Evolutionary conservation across 92 coral and sea anemone species (phyloP).

Genomic region (Paragorgia papillata): DNA sequence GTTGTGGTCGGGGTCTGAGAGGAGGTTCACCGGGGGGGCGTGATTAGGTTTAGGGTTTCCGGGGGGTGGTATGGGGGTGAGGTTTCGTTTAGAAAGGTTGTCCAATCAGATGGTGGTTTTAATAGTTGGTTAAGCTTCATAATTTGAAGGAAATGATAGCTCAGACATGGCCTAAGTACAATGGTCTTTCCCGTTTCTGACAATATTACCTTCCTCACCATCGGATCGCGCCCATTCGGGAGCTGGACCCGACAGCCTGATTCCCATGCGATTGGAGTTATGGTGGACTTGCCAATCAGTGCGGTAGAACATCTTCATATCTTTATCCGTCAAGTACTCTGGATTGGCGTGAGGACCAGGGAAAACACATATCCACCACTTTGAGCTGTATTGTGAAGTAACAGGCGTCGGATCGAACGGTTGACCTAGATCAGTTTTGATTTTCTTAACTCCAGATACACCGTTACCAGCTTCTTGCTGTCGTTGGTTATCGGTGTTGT

Average conservation of each 20-base stretch:
- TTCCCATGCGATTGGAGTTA: constrained; percentile 68
- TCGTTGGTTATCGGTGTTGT: not conserved
- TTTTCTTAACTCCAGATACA: not conserved
- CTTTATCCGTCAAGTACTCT: constrained; percentile 59
- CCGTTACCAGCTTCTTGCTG: not conserved
- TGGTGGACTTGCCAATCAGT: constrained; percentile 70
- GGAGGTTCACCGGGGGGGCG: too few relatives aligned
- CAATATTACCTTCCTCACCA: constrained; percentile 75
- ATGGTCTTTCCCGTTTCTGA: too few relatives aligned
- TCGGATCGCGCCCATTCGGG: constrained; percentile 61
- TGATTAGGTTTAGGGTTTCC: too few relatives aligned
- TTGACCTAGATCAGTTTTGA: not conserved
- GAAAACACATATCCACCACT: constrained; percentile 63
- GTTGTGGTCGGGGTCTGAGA: too few relatives aligned
- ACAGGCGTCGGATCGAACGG: constrained; percentile 7
- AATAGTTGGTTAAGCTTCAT: too few relatives aligned
- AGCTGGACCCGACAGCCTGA: constrained; percentile 61
- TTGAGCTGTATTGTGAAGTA: constrained; percentile 40
- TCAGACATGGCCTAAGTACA: too few relatives aligned
- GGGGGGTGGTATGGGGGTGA: too few relatives aligned
- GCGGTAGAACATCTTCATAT: constrained; percentile 60
- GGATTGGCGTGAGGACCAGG: constrained; percentile 78
- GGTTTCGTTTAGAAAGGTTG: too few relatives aligned
- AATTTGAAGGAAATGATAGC: too few relatives aligned
- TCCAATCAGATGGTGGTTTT: too few relatives aligned